Conservation (phyloP, 2,113 vertebrate genomes). For the Rhea pennata region DNA sequence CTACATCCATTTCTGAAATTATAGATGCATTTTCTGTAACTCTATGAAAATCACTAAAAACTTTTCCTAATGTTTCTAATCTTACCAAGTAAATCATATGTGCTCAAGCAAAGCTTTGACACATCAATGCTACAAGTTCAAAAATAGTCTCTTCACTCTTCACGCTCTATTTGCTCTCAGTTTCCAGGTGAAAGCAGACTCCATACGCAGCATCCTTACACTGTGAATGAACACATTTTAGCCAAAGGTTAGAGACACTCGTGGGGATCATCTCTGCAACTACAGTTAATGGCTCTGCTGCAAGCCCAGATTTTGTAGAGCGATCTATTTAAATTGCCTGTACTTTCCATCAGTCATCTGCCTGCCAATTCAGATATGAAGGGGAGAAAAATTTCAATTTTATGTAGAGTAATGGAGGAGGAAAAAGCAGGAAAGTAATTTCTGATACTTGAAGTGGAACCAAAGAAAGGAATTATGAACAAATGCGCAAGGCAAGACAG, state of each 20-base stretch:
- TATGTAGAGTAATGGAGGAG: background rate
- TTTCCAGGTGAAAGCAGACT: background rate
- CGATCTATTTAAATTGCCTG: background rate
- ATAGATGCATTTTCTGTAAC: background rate
- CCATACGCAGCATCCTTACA: background rate
- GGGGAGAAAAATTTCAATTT: background rate
- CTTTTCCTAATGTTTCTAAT: background rate
- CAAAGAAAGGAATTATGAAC: background rate
- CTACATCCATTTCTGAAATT: background rate
- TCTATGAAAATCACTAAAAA: background rate
- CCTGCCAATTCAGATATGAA: background rate
- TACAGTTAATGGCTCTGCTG: background rate
- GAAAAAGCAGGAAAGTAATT: background rate
- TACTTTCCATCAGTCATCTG: background rate
- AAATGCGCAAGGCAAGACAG: background rate
- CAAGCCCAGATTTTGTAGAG: background rate
- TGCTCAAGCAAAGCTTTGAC: background rate
- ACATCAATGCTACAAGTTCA: accelerated
- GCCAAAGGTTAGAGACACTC: background rate
- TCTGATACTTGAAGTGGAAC: background rate
- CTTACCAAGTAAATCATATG: background rate
- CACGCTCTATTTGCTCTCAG: background rate
- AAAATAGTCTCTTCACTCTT: background rate
- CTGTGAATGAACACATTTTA: background rate
- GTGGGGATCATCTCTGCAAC: background rate